These are phyloP conservation scores for Ciona savignyi DNA, from an alignment of 23 tunicate genomes.

Conservation along the genomic window DNA sequence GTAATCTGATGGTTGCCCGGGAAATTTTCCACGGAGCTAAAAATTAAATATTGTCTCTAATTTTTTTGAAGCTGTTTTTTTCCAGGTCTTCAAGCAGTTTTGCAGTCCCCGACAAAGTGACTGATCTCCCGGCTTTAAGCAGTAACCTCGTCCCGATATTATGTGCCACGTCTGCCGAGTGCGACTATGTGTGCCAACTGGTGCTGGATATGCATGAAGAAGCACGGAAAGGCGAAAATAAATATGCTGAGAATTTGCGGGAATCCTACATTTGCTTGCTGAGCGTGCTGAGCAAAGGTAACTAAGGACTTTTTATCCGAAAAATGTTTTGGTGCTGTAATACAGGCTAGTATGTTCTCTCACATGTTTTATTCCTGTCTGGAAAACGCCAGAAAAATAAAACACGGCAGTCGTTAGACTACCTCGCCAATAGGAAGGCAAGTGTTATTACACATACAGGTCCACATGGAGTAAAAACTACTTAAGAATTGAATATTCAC, in stretches of 20 bases:
- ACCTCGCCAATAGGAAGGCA: too few relatives aligned
- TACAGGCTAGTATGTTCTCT: neutral
- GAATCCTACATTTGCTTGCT: neutral
- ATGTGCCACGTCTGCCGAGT: neutral
- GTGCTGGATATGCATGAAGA: neutral
- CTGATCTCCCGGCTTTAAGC: neutral
- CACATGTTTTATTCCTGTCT: too few relatives aligned
- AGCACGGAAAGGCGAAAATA: neutral
- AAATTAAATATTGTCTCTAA: too few relatives aligned
- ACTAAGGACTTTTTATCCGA: neutral
- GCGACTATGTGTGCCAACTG: neutral
- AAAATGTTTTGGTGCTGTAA: neutral
- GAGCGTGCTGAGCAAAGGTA: neutral
- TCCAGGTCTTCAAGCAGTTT: too few relatives aligned
- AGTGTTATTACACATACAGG: too few relatives aligned
- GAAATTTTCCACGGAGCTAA: too few relatives aligned
- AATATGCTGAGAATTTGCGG: neutral
- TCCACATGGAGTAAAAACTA: too few relatives aligned
- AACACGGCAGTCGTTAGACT: too few relatives aligned
- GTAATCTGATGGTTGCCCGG: too few relatives aligned
- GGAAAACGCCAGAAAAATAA: too few relatives aligned
- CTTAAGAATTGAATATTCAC: too few relatives aligned
- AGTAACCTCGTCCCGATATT: neutral
- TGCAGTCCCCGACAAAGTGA: neutral
- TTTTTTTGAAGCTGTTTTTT: too few relatives aligned